Evolutionary conservation across 1,140 invertebrate genomes (phyloP).

Genomic region (Argopecten irradians): DNA sequence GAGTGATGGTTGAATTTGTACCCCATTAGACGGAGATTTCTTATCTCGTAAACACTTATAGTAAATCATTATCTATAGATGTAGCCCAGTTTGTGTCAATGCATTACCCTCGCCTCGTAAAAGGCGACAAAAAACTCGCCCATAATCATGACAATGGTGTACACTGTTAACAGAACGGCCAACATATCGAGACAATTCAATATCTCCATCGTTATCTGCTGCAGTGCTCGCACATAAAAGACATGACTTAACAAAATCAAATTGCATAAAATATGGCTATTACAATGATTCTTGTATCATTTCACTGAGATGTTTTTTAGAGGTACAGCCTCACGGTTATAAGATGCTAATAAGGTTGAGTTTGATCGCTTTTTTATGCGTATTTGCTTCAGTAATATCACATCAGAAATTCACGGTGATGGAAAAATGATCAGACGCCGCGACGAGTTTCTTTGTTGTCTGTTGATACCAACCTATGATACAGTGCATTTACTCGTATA

Average conservation of each 20-base stretch:
- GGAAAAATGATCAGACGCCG: conserved; percentile 8
- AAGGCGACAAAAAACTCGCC: neutral
- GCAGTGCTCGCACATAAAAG: neutral
- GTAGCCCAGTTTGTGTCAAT: neutral
- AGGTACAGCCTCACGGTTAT: neutral
- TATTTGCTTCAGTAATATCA: conserved; percentile 1
- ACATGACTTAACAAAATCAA: conserved; percentile 23
- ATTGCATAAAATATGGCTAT: neutral
- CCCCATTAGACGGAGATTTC: neutral
- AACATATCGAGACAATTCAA: neutral
- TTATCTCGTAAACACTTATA: neutral
- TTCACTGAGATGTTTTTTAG: neutral
- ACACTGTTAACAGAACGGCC: neutral
- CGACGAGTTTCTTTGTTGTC: neutral
- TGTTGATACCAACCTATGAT: neutral
- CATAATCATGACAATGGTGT: conserved; percentile 13
- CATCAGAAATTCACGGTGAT: conserved; percentile 12
- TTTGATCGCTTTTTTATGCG: conserved; percentile 9
- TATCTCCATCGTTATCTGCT: neutral
- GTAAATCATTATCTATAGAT: neutral
- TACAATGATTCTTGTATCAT: neutral
- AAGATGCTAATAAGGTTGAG: conserved; percentile 1
- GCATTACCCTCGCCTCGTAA: neutral
- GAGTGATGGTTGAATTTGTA: neutral
- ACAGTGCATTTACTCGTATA: neutral